Conservation (phyloP, 1,140 invertebrate species). For the Gonioctena quinquepunctata region DNA sequence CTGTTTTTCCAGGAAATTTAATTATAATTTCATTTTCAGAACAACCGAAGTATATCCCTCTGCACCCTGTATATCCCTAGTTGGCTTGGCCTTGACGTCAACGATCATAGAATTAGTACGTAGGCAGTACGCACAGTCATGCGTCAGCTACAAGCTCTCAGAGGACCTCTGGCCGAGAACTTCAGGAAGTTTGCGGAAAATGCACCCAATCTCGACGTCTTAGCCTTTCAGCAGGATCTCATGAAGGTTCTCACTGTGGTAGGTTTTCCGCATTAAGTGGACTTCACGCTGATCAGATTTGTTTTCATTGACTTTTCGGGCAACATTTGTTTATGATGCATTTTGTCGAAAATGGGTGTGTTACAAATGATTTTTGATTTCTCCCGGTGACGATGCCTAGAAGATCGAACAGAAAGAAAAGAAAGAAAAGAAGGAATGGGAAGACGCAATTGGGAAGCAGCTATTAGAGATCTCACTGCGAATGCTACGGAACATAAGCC, state of each 20-base stretch:
- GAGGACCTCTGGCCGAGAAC: constrained; percentile 78
- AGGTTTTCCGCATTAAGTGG: too few relatives aligned
- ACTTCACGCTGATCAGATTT: too few relatives aligned
- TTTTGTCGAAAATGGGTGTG: too few relatives aligned
- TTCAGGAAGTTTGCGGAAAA: constrained; percentile 74
- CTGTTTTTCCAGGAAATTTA: too few relatives aligned
- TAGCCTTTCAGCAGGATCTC: constrained; percentile 69
- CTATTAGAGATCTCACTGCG: constrained; percentile 68
- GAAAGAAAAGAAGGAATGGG: constrained; percentile 63
- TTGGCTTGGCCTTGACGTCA: constrained; percentile 90
- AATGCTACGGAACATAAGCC: constrained; percentile 59
- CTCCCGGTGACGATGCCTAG: constrained; percentile 61
- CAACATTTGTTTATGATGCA: too few relatives aligned
- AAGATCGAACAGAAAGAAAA: constrained; percentile 51
- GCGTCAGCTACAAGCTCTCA: constrained; percentile 76
- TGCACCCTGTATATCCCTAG: constrained; percentile 91
- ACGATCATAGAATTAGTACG: constrained; percentile 91
- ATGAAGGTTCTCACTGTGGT: constrained; percentile 67
- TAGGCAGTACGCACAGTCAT: constrained; percentile 82
- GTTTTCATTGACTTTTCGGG: too few relatives aligned
- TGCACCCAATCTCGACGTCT: constrained; percentile 70
- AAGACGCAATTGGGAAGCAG: constrained; percentile 74
- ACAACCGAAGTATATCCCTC: constrained; percentile 82
- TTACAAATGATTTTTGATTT: background rate
- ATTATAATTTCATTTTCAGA: constrained; percentile 60